Conservation (phyloP, 2,797 vertebrate species). For the Notoglanidium macrostoma region DNA sequence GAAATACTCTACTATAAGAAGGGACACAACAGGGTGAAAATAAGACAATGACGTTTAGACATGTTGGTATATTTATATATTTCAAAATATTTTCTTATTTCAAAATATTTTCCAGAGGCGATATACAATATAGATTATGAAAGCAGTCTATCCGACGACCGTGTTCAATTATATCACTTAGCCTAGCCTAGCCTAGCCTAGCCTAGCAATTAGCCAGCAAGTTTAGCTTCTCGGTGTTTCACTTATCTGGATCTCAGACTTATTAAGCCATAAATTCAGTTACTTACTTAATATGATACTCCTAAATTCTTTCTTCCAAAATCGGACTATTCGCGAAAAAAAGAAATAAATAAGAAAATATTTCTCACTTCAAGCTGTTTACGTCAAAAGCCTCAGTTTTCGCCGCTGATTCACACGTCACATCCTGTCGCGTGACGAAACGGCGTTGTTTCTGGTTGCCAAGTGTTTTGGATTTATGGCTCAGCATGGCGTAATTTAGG, state of each 20-base stretch:
- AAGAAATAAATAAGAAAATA: background rate
- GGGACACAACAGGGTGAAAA: background rate
- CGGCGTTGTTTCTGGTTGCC: conserved; percentile 25
- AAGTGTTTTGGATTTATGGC: background rate
- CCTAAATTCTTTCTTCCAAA: background rate
- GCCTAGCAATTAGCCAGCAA: background rate
- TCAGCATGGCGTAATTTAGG: too few species aligned
- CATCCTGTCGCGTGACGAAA: background rate
- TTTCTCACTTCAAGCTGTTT: conserved; percentile 24
- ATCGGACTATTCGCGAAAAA: background rate
- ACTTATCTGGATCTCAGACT: background rate
- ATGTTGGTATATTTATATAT: background rate
- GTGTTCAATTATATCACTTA: background rate
- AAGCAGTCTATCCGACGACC: conserved; percentile 41
- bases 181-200: background rate
- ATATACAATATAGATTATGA: background rate
- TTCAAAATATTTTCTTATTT: background rate
- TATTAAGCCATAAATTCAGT: background rate
- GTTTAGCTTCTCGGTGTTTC: background rate
- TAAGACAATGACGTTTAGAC: background rate
- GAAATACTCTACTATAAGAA: background rate
- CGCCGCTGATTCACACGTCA: conserved; percentile 27
- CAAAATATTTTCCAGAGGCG: too few species aligned
- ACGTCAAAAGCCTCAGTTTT: conserved; percentile 41
- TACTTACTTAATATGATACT: background rate